Conservation (phyloP, 2,797 vertebrate species). For the Periparus ater region DNA sequence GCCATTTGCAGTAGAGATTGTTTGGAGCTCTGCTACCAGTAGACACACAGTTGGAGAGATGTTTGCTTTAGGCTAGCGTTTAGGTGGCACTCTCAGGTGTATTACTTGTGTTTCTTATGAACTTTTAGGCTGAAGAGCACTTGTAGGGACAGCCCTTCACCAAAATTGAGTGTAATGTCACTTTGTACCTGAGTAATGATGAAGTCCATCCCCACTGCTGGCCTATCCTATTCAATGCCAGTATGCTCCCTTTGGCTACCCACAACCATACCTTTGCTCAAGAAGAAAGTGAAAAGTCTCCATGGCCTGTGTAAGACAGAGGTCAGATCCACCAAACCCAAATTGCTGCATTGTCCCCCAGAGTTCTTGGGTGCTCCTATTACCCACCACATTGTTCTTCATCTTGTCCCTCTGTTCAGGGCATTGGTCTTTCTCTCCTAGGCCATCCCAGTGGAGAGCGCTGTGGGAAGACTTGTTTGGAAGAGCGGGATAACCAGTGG, state of each 20-base stretch:
- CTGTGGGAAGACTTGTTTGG: constrained; percentile 89
- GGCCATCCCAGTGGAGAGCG: constrained; percentile 67
- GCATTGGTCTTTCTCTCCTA: constrained; percentile 60
- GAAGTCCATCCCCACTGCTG: background rate
- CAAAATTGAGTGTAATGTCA: background rate
- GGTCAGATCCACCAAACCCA: background rate
- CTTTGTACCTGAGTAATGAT: background rate
- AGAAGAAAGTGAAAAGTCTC: background rate
- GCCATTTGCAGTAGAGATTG: background rate
- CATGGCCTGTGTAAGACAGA: background rate
- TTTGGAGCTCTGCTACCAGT: background rate
- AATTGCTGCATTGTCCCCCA: background rate
- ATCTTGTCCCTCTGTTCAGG: background rate
- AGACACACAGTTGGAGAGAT: background rate
- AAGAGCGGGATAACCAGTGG: constrained; percentile 93
- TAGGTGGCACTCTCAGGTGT: background rate
- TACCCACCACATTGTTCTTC: background rate
- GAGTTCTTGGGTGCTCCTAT: background rate
- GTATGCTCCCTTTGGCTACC: background rate
- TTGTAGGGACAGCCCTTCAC: background rate
- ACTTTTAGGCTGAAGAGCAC: background rate
- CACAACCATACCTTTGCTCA: background rate
- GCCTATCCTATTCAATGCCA: background rate
- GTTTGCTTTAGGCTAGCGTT: background rate
- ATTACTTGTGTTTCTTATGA: background rate